Conservation (phyloP, 2,113 vertebrate genomes). For the Phylloscopus trochilus region DNA sequence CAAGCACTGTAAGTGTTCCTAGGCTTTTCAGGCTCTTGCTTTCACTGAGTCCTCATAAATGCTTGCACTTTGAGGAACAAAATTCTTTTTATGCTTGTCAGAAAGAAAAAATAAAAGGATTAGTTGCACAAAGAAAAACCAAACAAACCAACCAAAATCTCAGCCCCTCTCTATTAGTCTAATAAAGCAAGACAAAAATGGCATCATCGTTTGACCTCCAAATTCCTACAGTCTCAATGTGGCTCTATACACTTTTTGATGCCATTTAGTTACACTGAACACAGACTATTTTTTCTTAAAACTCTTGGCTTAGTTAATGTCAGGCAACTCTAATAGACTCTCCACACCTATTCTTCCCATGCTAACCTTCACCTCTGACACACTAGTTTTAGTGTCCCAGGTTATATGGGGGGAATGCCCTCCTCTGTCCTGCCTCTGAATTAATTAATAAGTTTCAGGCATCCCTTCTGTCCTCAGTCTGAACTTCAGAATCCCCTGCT, state of each 20-base stretch:
- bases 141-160: not conserved
- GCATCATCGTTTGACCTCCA: not conserved
- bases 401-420: not conserved
- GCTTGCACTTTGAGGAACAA: not conserved
- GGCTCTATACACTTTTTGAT: not conserved
- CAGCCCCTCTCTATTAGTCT: not conserved
- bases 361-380: not conserved
- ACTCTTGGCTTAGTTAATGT: not conserved
- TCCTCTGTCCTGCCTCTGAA: not conserved
- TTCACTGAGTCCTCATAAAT: not conserved
- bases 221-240: not conserved
- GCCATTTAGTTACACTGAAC: not conserved
- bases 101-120: not conserved
- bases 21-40: not conserved
- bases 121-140: not conserved
- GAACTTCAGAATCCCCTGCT: not conserved
- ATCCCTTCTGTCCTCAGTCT: not conserved
- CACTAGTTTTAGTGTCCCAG: not conserved
- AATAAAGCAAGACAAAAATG: not conserved
- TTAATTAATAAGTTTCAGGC: not conserved
- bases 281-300: not conserved
- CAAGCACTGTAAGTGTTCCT: conserved; percentile 25
- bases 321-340: not conserved
- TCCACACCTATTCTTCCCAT: not conserved
- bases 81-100: not conserved